Percentiles rank a stretch among this genome's conserved stretches.
phyloP scores from a whole-genome alignment of 2,888 invertebrate species.

The Pristionchus maxplancki region DNA sequence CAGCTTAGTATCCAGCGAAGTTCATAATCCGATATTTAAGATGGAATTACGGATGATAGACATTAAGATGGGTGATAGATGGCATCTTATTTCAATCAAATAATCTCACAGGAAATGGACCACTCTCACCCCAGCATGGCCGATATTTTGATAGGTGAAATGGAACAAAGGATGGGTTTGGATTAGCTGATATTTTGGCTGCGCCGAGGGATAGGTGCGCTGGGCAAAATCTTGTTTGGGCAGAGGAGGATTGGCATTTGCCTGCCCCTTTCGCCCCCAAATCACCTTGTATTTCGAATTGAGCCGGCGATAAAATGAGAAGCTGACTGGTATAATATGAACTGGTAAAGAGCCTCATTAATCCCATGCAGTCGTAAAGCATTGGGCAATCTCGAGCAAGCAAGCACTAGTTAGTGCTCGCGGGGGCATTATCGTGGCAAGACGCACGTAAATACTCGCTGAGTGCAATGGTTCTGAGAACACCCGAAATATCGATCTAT shows the following conservation, averaged over 20 bases:
- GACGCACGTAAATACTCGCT: no score
- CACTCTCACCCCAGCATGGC: no score
- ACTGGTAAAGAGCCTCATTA: background rate
- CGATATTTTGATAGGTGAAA: background rate
- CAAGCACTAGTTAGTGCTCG: background rate
- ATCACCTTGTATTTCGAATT: constrained; percentile 26
- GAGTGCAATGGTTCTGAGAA: no score
- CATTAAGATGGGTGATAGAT: no score
- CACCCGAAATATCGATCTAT: no score
- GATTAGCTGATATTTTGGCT: background rate
- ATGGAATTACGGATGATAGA: no score
- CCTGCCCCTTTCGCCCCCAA: background rate
- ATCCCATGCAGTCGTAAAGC: background rate
- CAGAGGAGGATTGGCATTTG: background rate
- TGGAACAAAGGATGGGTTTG: background rate
- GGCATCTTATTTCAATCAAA: no score
- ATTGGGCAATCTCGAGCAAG: background rate
- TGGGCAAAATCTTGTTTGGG: constrained; percentile 6
- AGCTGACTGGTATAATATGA: background rate
- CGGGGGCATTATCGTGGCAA: background rate
- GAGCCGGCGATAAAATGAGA: constrained; percentile 20
- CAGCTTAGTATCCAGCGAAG: no score
- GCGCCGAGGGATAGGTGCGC: background rate
- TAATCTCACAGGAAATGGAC: no score
- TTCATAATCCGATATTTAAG: no score